phyloP scores from a whole-genome alignment of 2,113 vertebrate species.

The Ptychochromis oligacanthus region DNA sequence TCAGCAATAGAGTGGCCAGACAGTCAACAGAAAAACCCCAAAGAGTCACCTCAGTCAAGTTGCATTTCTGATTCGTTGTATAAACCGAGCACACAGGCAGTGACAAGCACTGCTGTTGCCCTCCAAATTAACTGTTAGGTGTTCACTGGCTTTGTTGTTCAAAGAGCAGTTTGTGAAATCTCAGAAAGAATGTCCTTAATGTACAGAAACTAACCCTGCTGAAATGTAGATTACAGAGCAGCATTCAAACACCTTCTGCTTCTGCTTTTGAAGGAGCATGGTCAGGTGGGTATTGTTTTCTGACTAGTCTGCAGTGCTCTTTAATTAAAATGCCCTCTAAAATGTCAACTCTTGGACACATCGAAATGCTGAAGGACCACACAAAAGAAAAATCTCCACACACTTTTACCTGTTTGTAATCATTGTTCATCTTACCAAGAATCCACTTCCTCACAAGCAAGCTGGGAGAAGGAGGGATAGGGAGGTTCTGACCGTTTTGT shows the following conservation, averaged over 20 bases:
- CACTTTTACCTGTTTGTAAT: neutral
- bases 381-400: neutral
- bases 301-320: constrained; percentile 18
- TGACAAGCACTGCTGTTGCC: constrained; percentile 57
- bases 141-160: constrained; percentile 54
- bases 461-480: neutral
- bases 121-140: constrained; percentile 65
- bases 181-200: constrained; percentile 25
- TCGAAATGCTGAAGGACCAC: neutral
- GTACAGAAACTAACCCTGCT: constrained; percentile 24
- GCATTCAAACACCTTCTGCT: constrained; percentile 33
- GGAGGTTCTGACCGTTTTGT: neutral
- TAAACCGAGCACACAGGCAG: constrained; percentile 57
- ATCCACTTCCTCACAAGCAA: neutral
- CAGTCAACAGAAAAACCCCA: constrained; percentile 8
- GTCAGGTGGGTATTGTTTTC: constrained; percentile 16
- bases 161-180: constrained; percentile 26
- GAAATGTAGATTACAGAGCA: constrained; percentile 64
- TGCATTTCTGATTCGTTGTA: constrained; percentile 52
- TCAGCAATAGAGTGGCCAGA: constrained; percentile 29
- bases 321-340: constrained; percentile 48
- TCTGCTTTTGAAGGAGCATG: constrained; percentile 4
- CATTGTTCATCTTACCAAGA: constrained; percentile 11
- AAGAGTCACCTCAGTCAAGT: constrained; percentile 56
- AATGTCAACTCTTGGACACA: neutral